Base-by-base conservation (phyloP, 2,113 vertebrate genomes). In the Origma solitaria region DNA sequence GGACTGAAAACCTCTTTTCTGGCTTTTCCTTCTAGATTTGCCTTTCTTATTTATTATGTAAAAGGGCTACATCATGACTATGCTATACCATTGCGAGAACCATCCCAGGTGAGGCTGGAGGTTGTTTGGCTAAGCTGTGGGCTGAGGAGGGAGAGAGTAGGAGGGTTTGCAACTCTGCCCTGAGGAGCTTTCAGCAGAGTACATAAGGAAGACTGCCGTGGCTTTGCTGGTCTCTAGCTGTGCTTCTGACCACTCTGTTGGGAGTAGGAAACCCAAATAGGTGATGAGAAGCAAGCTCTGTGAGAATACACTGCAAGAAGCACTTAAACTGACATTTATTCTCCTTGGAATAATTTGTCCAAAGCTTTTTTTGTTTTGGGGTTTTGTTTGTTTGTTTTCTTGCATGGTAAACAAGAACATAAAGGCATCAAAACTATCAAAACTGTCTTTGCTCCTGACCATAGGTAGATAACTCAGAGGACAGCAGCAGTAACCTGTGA, bases 1-100 rank as follows among this genome's bases (percentile, higher is more conserved):
- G 18, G 31, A 57, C 44, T 18, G 10, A 60, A 88, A 79, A 17
- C 12, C 21, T 69, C 9, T 82, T 70, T 82, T 72, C n/a, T 73
- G 54, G 14, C 71, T 76, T 53, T 88, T 66, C 42, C 27, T 80
- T 90, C 35, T 73, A 42, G 60, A 54, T 77, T 90, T 77, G n/a
- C 25, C 38, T 50, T 56, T 72, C 27, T 53, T 45, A 27, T 42
- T 57, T 50, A n/a, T 84, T 44, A 51, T 28, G 49, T 58, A 28
- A 37, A 70, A 78, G 13, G 24, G 1, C 37, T 61, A 33, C 17
- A 13, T 47, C 79, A 51, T 16, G 16, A 7, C 17, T n/a, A 38
- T 30, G 6, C 65, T 76, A 20, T 61, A 65, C 13, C 11, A 38
- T 7, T 1, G 2, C 19, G 60, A 69, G 0, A 5, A 73, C 54